Conservation (phyloP, 2,888 invertebrate species). For the Acrobasis repandana region DNA sequence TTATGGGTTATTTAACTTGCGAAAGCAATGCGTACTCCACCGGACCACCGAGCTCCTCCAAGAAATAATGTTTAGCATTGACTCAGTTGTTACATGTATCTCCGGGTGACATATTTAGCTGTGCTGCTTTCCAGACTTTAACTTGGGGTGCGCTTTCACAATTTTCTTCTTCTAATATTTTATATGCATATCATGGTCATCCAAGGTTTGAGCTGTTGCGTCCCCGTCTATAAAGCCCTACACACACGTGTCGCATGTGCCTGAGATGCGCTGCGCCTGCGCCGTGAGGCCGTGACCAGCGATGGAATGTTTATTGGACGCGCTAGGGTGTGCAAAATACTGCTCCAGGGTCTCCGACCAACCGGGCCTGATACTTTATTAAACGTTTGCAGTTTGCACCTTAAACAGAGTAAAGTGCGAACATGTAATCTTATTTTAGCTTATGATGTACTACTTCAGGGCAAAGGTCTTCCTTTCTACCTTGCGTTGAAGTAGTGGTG, state of each 20-base stretch:
- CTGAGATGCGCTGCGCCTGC: slow-evolving; percentile 52
- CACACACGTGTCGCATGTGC: slow-evolving; percentile 61
- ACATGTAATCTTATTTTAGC: slow-evolving; percentile 25
- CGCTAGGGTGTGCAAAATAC: slow-evolving; percentile 41
- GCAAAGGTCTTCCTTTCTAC: too few relatives aligned
- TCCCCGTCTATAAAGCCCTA: slow-evolving; percentile 32
- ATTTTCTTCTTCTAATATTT: background rate
- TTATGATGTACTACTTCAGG: too few relatives aligned
- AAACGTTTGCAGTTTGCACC: background rate
- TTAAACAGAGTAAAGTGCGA: background rate
- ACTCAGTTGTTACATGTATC: too few relatives aligned
- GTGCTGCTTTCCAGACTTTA: too few relatives aligned
- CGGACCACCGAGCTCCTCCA: too few relatives aligned
- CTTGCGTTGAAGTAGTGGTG: too few relatives aligned
- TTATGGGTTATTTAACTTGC: too few relatives aligned
- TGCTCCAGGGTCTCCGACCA: background rate
- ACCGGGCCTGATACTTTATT: background rate
- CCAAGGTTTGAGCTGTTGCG: background rate
- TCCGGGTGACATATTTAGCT: too few relatives aligned
- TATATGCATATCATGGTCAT: too few relatives aligned
- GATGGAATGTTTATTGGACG: slow-evolving; percentile 71
- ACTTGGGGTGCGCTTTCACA: background rate
- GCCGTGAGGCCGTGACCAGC: slow-evolving; percentile 58
- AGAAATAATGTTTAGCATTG: too few relatives aligned
- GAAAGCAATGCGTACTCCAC: too few relatives aligned